Evolutionary conservation across 1,140 invertebrate species (phyloP), one percentile per base, ranked within the genome.

Genomic region (Cydia pomonella): DNA sequence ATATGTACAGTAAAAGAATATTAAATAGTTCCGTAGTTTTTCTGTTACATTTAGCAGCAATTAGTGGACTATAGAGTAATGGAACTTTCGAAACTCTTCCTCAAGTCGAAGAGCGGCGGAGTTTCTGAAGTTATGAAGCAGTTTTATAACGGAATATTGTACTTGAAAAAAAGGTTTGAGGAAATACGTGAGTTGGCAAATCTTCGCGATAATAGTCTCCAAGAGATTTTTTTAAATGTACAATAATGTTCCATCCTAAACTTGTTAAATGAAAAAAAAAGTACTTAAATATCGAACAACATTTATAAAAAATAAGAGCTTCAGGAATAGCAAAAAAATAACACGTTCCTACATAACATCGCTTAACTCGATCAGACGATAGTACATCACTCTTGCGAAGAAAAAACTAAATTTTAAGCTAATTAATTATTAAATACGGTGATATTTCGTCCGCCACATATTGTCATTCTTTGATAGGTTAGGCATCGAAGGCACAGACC

Each of bases 81-180:
- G 53, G 18, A 59, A 23, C 21, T 59, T 59, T 21, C 12, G 21
- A 59, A 59, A 59, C 21, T 59, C 50, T 59, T 59, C 3, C 53
- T 3, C 9, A 23, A 59, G 53, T 23, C 12, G 21, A 23, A 59
- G 53, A 23, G 10, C 21, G n/a, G 21, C 21, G 53, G 2, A 59
- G 53, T 23, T 59, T 23, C 53, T 12, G 9, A 23, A 59, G 21
- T 59, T 59, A 23, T 23, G 53, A 12, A 59, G 1, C 53, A 59
- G 53, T 59, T 59, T 59, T 53, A 23, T 59, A 59, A 59, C 18
- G 53, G 21, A 59, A 59, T 59, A 23, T 59, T n/a, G 9, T 59
- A n/a, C 21, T 59, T 50, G 10, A 23, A 23, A 53, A n/a, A 53
- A n/a, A 53, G 7, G 21, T 59, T 59, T 59, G 53, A 23, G 6